These are phyloP conservation scores for Nothocercus nigrocapillus DNA, from an alignment of 2,113 vertebrate species.

Conservation along the genomic window DNA sequence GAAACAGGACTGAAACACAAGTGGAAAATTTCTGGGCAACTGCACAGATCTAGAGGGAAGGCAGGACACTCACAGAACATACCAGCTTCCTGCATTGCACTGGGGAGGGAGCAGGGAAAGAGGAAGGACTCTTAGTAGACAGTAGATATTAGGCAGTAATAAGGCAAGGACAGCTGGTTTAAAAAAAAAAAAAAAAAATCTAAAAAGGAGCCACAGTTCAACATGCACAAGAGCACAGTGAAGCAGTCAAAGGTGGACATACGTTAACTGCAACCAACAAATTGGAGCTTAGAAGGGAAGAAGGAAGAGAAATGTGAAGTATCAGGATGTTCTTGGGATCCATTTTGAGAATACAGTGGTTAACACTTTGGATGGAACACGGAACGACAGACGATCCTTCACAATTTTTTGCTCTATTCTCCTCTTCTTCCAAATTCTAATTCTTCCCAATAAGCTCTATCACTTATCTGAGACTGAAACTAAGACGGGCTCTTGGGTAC, in stretches of 20 bases:
- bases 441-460: too few species aligned
- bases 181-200: not conserved
- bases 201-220: slow-evolving; percentile 1
- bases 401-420: not conserved
- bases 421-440: not conserved
- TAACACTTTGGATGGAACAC: too few species aligned
- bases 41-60: slow-evolving; percentile 73
- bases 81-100: slow-evolving; percentile 43
- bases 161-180: not conserved
- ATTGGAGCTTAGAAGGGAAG: not conserved
- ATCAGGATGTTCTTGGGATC: not conserved
- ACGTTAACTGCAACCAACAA: not conserved
- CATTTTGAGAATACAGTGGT: too few species aligned
- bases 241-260: not conserved
- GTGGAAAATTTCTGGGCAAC: slow-evolving; percentile 76
- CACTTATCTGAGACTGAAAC: not conserved
- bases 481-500: not conserved
- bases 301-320: not conserved
- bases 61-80: slow-evolving; percentile 55
- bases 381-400: not conserved
- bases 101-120: not conserved
- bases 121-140: not conserved
- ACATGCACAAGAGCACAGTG: slow-evolving; percentile 41
- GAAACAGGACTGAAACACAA: slow-evolving; percentile 37
- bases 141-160: slow-evolving; percentile 2